A percentile compares a stretch with the other conserved stretches of the same genome.
Conservation (phyloP, 2,888 invertebrate genomes). For the Morpho achilles region DNA sequence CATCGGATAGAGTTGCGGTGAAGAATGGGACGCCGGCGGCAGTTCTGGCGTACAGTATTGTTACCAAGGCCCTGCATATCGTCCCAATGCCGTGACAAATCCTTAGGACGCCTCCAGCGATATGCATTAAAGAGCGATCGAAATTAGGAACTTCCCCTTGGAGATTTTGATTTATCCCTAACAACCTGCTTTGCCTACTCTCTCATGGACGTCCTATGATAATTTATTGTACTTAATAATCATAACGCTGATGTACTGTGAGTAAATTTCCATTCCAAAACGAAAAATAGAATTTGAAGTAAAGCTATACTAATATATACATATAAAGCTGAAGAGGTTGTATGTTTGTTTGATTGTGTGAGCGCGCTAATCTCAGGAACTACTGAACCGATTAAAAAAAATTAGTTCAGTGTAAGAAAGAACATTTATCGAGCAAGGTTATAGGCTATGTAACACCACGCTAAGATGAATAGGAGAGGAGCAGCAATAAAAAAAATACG, state of each 20-base stretch:
- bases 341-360: no score
- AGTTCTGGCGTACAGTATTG: conserved; percentile 52
- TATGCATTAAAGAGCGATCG: conserved; percentile 11
- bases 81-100: conserved; percentile 11
- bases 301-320: no score
- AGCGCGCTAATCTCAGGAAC: no score
- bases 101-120: conserved; percentile 6
- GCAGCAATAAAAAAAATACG: no score
- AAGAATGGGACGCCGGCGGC: conserved; percentile 69
- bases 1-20: conserved; percentile 72
- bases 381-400: no score
- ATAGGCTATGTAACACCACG: no score
- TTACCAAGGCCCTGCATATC: conserved; percentile 10
- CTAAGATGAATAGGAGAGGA: no score
- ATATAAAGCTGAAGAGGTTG: no score
- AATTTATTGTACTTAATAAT: conserved; percentile 4
- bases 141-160: conserved; percentile 6
- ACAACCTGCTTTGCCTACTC: conserved; percentile 8
- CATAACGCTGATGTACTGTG: not conserved
- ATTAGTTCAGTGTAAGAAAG: no score
- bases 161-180: conserved; percentile 20
- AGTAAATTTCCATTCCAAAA: no score
- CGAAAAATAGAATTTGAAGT: no score
- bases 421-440: no score
- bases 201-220: not conserved